phyloP scores from a whole-genome alignment of 2,888 invertebrate species.

The Idaea dimidiata region DNA sequence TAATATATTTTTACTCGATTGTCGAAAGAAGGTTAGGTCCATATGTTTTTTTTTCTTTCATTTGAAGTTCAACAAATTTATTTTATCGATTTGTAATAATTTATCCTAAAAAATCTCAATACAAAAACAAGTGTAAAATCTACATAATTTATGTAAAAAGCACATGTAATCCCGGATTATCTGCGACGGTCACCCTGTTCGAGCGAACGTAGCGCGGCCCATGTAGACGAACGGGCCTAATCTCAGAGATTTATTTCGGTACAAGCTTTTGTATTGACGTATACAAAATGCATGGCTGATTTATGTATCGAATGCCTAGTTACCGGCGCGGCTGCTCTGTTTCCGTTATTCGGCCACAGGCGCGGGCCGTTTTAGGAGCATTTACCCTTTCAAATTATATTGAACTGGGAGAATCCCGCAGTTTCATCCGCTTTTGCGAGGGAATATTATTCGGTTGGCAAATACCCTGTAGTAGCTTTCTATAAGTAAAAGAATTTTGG shows the following conservation, averaged over 20 bases:
- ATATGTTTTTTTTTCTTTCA: too few relatives aligned
- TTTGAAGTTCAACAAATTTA: not conserved
- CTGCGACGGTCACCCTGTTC: conserved; percentile 8
- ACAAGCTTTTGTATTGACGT: conserved; percentile 6
- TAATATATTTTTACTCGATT: too few relatives aligned
- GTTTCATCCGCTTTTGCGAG: too few relatives aligned
- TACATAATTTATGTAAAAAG: not conserved
- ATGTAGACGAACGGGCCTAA: conserved; percentile 17
- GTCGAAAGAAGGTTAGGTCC: too few relatives aligned
- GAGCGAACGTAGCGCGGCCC: not conserved
- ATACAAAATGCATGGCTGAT: not conserved
- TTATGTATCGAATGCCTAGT: conserved; percentile 1
- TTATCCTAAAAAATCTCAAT: not conserved
- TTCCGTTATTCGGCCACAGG: not conserved
- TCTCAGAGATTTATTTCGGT: conserved; percentile 28
- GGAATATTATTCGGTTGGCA: too few relatives aligned
- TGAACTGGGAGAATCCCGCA: not conserved
- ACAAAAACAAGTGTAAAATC: not conserved
- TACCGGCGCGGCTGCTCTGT: not conserved
- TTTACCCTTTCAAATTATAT: not conserved
- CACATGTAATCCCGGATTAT: not conserved
- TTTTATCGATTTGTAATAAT: not conserved
- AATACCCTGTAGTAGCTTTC: too few relatives aligned
- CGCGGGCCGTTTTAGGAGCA: not conserved
- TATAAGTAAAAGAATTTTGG: too few relatives aligned